A percentile compares a stretch with the other conserved stretches of the same genome.
Conservation (phyloP, 2,113 vertebrate species). For the Salvelinus alpinus region DNA sequence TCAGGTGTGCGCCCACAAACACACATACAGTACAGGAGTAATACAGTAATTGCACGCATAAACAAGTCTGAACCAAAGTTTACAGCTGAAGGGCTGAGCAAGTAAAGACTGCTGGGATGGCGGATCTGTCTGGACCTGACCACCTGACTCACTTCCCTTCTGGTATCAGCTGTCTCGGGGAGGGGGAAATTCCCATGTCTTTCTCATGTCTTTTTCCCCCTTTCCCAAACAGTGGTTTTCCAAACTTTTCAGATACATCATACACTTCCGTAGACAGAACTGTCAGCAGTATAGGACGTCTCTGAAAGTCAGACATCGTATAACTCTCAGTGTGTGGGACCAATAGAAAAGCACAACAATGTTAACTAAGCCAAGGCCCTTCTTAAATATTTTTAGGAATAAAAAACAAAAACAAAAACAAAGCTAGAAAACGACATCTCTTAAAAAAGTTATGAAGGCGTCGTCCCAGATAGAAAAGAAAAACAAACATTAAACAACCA, state of each 20-base stretch:
- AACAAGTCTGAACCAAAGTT: constrained; percentile 57
- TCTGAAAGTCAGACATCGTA: background rate
- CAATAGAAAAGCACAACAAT: background rate
- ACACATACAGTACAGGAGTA: constrained; percentile 39
- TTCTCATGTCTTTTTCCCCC: constrained; percentile 32
- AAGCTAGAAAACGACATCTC: constrained; percentile 49
- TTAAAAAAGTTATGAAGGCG: constrained; percentile 53
- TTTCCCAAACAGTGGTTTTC: constrained; percentile 21
- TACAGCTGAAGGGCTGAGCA: constrained; percentile 29
- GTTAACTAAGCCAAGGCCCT: constrained; percentile 16
- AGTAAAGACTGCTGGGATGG: constrained; percentile 20
- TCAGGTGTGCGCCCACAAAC: constrained; percentile 18
- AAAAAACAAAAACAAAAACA: constrained; percentile 5
- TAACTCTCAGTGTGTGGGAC: no score
- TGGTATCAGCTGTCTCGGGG: constrained; percentile 59
- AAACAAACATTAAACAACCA: constrained; percentile 44
- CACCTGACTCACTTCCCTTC: constrained; percentile 64
- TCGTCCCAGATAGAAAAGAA: constrained; percentile 26
- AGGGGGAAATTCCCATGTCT: constrained; percentile 60
- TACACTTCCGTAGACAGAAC: background rate
- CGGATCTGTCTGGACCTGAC: constrained; percentile 23
- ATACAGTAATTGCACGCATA: constrained; percentile 44
- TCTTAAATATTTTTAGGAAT: background rate
- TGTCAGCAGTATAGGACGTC: background rate
- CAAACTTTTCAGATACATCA: constrained; percentile 16